Conservation (phyloP, 2,888 invertebrate genomes). For the Elmis aenea region DNA sequence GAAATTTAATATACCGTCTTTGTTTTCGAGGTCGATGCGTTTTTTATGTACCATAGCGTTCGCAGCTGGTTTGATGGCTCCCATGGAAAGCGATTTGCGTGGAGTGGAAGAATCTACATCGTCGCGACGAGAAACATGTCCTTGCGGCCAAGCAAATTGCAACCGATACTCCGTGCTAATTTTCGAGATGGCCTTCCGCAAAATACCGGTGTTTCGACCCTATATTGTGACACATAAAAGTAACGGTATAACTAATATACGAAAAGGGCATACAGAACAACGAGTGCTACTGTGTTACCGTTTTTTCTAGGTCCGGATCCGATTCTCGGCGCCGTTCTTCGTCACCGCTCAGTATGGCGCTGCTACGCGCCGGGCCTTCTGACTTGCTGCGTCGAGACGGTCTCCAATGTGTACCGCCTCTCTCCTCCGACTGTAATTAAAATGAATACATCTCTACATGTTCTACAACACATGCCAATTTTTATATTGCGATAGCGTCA, state of each 20-base stretch:
- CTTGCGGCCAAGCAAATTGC: conserved; percentile 82
- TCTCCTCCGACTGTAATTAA: conserved; percentile 64
- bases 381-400: conserved; percentile 74
- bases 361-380: conserved; percentile 59
- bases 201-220: conserved; percentile 56
- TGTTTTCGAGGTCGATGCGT: conserved; percentile 44
- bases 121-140: conserved; percentile 46
- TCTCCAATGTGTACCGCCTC: conserved; percentile 53
- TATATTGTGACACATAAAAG: conserved; percentile 40
- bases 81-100: conserved; percentile 83
- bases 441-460: conserved; percentile 46
- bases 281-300: conserved; percentile 36
- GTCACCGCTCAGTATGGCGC: conserved; percentile 35
- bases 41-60: conserved; percentile 48
- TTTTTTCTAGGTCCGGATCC: conserved; percentile 45
- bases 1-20: conserved; percentile 44
- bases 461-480: conserved; percentile 17
- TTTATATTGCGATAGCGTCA: conserved; percentile 16
- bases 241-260: too few relatives aligned
- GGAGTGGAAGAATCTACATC: conserved; percentile 54
- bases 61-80: conserved; percentile 66
- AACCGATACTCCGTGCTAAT: conserved; percentile 83
- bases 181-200: conserved; percentile 66
- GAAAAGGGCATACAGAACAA: conserved; percentile 29
- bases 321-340: conserved; percentile 45